Evolutionary conservation across 2,888 invertebrate genomes (phyloP).

Genomic region (Hetaerina titia): DNA sequence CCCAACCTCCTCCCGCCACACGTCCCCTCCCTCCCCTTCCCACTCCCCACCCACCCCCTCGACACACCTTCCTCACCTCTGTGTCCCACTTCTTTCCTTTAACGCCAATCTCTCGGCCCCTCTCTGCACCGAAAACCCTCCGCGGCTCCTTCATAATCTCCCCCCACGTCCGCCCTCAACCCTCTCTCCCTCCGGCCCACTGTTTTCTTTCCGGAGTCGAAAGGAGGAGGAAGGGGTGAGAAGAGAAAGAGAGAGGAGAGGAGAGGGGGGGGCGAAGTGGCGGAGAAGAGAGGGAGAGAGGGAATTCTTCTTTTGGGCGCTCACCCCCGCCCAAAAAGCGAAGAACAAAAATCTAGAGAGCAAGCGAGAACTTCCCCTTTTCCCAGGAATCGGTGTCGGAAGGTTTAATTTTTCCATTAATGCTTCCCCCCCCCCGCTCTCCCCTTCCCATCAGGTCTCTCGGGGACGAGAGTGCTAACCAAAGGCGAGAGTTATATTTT

Average conservation of each 20-base stretch:
- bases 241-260: too few species aligned
- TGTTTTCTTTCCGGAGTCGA: background rate
- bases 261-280: background rate
- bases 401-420: conserved; percentile 17
- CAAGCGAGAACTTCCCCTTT: background rate
- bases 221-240: background rate
- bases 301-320: background rate
- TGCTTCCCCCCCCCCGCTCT: background rate
- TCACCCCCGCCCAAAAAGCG: background rate
- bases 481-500: background rate
- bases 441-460: background rate
- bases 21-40: background rate
- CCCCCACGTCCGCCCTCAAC: background rate
- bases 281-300: too few species aligned
- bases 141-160: background rate
- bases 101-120: background rate
- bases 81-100: conserved; percentile 34
- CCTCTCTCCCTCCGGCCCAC: background rate
- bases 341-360: background rate
- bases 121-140: background rate
- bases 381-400: background rate
- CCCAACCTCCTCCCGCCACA: background rate
- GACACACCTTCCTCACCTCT: conserved; percentile 45
- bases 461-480: background rate
- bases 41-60: conserved; percentile 4